Conservation (phyloP, 2,113 vertebrate species). For the Coturnix japonica region DNA sequence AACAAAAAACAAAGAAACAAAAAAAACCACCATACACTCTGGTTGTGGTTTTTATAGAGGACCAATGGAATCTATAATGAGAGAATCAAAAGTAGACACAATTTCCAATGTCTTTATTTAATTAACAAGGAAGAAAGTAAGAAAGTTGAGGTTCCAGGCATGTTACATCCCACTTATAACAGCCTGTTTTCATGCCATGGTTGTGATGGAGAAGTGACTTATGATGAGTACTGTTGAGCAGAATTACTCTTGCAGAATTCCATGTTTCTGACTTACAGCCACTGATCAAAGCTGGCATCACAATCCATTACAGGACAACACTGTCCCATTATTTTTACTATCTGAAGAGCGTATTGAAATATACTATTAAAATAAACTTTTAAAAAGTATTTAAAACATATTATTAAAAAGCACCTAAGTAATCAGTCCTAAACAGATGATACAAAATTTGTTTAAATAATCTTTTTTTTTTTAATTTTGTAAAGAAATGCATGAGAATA, state of each 20-base stretch:
- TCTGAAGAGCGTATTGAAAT: not conserved
- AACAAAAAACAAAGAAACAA: too few species aligned
- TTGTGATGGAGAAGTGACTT: not conserved
- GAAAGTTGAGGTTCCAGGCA: not conserved
- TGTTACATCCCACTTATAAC: not conserved
- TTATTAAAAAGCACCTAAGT: not conserved
- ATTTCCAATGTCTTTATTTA: not conserved
- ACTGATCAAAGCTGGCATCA: not conserved
- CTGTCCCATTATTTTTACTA: not conserved
- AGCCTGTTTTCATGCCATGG: not conserved
- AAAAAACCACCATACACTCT: not conserved
- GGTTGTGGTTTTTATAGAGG: not conserved
- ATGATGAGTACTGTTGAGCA: accelerated
- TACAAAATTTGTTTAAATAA: not conserved
- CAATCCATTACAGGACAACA: accelerated
- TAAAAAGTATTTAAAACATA: not conserved
- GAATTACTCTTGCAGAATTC: not conserved
- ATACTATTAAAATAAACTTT: not conserved
- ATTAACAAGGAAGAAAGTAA: not conserved
- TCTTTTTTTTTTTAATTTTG: constrained; percentile 11
- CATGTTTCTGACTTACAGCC: not conserved
- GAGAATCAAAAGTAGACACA: not conserved
- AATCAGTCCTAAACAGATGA: not conserved
- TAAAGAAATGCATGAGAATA: not conserved
- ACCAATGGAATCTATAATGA: not conserved